Evolutionary conservation across 2,797 vertebrate species (phyloP).

Genomic region (Setipinna tenuifilis): DNA sequence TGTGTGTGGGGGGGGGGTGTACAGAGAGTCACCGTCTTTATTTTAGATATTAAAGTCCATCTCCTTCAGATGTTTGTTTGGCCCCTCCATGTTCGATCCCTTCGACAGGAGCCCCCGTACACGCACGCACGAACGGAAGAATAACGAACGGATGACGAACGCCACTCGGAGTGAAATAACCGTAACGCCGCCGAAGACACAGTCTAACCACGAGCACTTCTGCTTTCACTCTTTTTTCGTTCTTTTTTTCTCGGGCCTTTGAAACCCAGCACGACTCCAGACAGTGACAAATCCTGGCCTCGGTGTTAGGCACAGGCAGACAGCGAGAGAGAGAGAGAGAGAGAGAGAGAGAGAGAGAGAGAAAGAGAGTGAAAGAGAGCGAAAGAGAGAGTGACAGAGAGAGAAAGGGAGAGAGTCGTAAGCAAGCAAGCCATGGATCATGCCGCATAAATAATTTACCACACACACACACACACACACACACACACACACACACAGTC

Average conservation of each 20-base stretch:
- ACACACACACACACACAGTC: constrained; percentile 79
- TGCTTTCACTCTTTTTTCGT: constrained; percentile 39
- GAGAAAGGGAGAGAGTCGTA: background rate
- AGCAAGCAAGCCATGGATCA: constrained; percentile 78
- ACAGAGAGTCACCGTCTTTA: background rate
- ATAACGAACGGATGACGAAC: too few species aligned
- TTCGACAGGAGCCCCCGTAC: background rate
- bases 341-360: too few species aligned
- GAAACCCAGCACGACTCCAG: constrained; percentile 52
- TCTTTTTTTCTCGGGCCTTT: constrained; percentile 30
- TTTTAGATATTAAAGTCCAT: constrained; percentile 49
- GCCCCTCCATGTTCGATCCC: constrained; percentile 63
- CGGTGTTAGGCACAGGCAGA: constrained; percentile 47
- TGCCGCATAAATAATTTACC: constrained; percentile 83
- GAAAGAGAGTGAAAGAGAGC: too few species aligned
- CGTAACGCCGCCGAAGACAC: background rate
- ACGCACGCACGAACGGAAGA: constrained; percentile 32
- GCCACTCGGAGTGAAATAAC: background rate
- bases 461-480: too few species aligned
- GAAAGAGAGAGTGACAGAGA: background rate
- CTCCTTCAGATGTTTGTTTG: constrained; percentile 64
- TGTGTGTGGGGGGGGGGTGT: background rate
- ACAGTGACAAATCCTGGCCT: constrained; percentile 73
- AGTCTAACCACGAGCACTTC: background rate
- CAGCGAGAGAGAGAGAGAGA: constrained; percentile 60